Evolutionary conservation across 2,797 vertebrate genomes (phyloP).

Genomic region (Lacerta agilis): DNA sequence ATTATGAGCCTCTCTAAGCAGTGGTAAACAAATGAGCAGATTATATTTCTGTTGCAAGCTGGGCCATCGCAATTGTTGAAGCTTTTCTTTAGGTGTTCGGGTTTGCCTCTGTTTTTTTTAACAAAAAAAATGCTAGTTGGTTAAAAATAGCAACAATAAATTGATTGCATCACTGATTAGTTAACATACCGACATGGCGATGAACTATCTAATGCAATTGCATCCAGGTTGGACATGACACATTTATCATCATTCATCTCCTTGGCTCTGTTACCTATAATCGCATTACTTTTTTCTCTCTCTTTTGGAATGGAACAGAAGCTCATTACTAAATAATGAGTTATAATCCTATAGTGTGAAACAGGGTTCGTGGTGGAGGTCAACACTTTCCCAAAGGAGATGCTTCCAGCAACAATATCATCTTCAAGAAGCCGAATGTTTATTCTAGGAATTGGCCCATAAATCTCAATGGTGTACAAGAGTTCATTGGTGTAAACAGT

Average conservation of each 20-base stretch:
- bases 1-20: constrained; percentile 24
- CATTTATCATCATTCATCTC: constrained; percentile 23
- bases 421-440: constrained; percentile 10
- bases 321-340: background rate
- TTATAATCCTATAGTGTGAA: constrained; percentile 18
- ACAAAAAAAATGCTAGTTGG: constrained; percentile 21
- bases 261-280: background rate
- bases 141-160: constrained; percentile 26
- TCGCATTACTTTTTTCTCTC: background rate
- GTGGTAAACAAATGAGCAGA: constrained; percentile 27
- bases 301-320: constrained; percentile 13
- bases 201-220: constrained; percentile 11
- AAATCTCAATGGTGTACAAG: background rate
- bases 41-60: constrained; percentile 36
- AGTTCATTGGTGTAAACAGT: constrained; percentile 1
- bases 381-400: constrained; percentile 3
- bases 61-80: background rate
- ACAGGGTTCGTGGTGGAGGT: background rate
- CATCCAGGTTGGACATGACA: background rate
- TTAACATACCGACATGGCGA: background rate
- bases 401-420: background rate
- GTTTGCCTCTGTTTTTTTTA: constrained; percentile 12
- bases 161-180: background rate
- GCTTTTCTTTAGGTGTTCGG: background rate
- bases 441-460: background rate